These are phyloP conservation scores for Pangasius sanitwongsei DNA, from an alignment of 2,797 vertebrate species.

Conservation along the genomic window DNA sequence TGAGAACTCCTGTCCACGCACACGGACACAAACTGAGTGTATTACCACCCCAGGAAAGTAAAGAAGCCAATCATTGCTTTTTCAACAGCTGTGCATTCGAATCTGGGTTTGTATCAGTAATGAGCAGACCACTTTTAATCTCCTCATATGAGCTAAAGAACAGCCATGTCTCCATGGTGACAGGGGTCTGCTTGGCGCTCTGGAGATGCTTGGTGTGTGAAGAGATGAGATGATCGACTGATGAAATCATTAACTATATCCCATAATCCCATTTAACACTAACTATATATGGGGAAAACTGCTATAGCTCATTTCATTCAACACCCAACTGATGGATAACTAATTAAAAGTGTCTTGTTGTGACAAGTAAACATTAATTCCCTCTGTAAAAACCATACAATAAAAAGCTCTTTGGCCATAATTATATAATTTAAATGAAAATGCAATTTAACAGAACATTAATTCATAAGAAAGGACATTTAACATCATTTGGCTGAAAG, in stretches of 20 bases:
- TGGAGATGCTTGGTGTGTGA: conserved; percentile 44
- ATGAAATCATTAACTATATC: conserved; percentile 43
- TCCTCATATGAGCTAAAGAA: conserved; percentile 47
- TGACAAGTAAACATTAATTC: conserved; percentile 12
- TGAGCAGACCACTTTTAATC: conserved; percentile 53
- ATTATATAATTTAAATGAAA: conserved; percentile 17
- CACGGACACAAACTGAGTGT: conserved; percentile 58
- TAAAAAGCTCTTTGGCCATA: background rate
- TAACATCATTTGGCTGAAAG: conserved; percentile 33
- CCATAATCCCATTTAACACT: conserved; percentile 44
- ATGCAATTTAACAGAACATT: conserved; percentile 22
- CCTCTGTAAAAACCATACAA: background rate
- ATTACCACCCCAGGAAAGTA: conserved; percentile 12
- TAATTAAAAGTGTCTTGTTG: conserved; percentile 21
- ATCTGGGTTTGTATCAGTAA: conserved; percentile 45
- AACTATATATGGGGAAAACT: conserved; percentile 8
- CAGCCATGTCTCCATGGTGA: conserved; percentile 60
- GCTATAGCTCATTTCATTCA: conserved; percentile 20
- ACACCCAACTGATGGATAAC: background rate
- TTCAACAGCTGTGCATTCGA: conserved; percentile 24
- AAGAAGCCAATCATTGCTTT: conserved; percentile 15
- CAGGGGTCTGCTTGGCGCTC: conserved; percentile 54
- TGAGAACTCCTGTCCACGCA: conserved; percentile 65
- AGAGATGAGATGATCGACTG: conserved; percentile 46
- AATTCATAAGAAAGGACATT: conserved; percentile 27